These are phyloP conservation scores for Pseudorasbora parva DNA, from an alignment of 2,113 vertebrate genomes.

Conservation along the genomic window DNA sequence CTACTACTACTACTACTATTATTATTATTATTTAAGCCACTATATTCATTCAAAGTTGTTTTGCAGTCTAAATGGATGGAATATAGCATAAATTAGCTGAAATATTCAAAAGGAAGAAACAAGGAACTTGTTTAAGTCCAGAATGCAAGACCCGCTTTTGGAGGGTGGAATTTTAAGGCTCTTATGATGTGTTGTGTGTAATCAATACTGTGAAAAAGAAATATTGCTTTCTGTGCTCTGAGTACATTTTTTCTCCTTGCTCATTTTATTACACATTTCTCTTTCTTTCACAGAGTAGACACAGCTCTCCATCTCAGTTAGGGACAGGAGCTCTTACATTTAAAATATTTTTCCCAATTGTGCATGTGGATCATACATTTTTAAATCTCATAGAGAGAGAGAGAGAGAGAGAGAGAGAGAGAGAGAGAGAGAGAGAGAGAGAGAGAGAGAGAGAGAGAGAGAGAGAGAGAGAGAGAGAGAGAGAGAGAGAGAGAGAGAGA, in stretches of 20 bases:
- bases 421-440: slow-evolving; percentile 29
- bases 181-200: neutral
- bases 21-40: neutral
- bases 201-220: slow-evolving; percentile 8
- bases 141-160: neutral
- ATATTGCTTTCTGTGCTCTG: slow-evolving; percentile 13
- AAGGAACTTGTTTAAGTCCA: neutral
- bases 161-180: neutral
- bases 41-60: neutral
- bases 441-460: slow-evolving; percentile 30
- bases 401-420: slow-evolving; percentile 28
- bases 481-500: slow-evolving; percentile 30
- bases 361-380: slow-evolving; percentile 66
- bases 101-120: neutral
- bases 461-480: slow-evolving; percentile 42
- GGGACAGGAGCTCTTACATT: slow-evolving; percentile 69
- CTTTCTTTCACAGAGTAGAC: slow-evolving; percentile 12
- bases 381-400: slow-evolving; percentile 58
- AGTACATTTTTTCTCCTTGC: neutral
- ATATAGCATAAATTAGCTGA: neutral
- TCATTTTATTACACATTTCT: slow-evolving; percentile 11
- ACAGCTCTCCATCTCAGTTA: slow-evolving; percentile 46
- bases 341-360: slow-evolving; percentile 70
- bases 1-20: neutral
- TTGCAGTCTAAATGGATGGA: neutral